phyloP scores from a whole-genome alignment of 2,888 invertebrate genomes.

The Drosophila mayaguana region DNA sequence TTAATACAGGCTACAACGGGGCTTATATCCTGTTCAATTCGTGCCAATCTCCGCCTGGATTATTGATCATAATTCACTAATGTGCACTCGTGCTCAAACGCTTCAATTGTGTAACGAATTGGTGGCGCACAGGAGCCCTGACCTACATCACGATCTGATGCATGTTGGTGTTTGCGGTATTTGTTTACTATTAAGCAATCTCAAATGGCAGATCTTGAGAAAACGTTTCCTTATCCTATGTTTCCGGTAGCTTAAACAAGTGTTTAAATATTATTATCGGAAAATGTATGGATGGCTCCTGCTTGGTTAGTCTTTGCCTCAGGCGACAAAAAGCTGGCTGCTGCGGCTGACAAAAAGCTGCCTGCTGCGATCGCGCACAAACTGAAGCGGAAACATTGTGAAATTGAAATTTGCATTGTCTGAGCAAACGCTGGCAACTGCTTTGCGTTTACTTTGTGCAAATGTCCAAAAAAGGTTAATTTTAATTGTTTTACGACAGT shows the following conservation, averaged over 20 bases:
- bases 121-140: background rate
- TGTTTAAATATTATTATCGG: background rate
- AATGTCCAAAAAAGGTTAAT: constrained; percentile 65
- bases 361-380: background rate
- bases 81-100: too few species aligned
- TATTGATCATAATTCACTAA: background rate
- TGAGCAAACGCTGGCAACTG: constrained; percentile 34
- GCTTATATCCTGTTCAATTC: background rate
- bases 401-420: constrained; percentile 39
- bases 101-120: background rate
- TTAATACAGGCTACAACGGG: background rate
- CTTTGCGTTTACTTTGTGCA: constrained; percentile 26
- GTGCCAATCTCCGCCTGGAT: background rate
- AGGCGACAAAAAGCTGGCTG: constrained; percentile 66
- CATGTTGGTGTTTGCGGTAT: background rate
- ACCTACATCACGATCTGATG: background rate
- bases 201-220: too few species aligned
- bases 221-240: rapidly evolving
- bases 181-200: background rate
- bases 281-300: constrained; percentile 10
- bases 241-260: too few species aligned
- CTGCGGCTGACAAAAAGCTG: constrained; percentile 24
- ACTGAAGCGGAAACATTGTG: constrained; percentile 19
- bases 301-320: constrained; percentile 23
- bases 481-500: constrained; percentile 65